Base-by-base conservation (phyloP, 2,113 vertebrate species). In the Promerops cafer region DNA sequence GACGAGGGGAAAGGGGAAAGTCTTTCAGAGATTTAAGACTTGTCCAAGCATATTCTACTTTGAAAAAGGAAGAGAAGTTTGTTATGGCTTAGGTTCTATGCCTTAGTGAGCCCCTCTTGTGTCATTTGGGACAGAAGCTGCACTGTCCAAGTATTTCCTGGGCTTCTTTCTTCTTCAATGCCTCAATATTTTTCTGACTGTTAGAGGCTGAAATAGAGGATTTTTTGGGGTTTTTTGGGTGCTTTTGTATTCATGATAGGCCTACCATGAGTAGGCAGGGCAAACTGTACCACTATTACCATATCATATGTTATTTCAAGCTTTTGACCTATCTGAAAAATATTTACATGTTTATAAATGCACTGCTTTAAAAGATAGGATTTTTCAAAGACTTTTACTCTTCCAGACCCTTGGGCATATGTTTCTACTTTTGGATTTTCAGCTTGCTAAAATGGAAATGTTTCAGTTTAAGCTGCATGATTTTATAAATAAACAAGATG, bases 401-500 rank as follows among this genome's bases (percentile, higher is more conserved):
- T 57, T 33, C 4, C 18, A 50, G 49, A 61, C 42, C 49, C 59
- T 69, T 77, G 53, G 27, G 33, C 31, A 64, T 26, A 16, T 28
- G 8, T 72, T 94, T 86, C 57, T 95, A 26, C 15, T 76, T 91
- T 64, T 92, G 24, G 21, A 22, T 80, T 72, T 90, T 71, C 31
- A 86, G 22, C 45, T 86, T 83, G 59, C 20, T 77, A 49, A 69
- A 94, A 56, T 64, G 12, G 53, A 69, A 92, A 80, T 65, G 6
- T 35, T 94, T 88, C 42, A 61, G 60, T 79, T 92, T 78, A 78
- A 88, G 37, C 26, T 47, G 61, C 31, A n/a, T 24, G 26, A 45
- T 66, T 95, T 94, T 88, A 45, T 92, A 95, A 84, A 84, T 50
- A 94, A 96, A 76, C 56, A 70, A 74, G 40, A 82, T 61, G 45